Evolutionary conservation across 1,140 invertebrate species (phyloP).

Genomic region (Drosophila oshimai): DNA sequence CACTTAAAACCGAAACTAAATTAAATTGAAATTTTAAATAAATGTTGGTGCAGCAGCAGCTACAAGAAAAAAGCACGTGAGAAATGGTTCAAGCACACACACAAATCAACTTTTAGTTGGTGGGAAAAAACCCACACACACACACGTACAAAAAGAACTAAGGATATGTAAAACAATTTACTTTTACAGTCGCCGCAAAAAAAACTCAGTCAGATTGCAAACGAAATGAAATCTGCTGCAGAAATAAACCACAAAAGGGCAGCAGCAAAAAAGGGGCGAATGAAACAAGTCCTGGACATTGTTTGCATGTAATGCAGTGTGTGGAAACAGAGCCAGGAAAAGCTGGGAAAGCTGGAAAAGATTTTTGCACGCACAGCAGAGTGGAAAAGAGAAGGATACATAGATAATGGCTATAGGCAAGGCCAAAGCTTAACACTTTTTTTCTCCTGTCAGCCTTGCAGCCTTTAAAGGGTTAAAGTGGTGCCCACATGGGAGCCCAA

Average conservation of each 20-base stretch:
- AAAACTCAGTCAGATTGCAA: constrained; percentile 49
- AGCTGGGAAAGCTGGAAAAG: constrained; percentile 40
- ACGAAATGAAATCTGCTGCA: constrained; percentile 74
- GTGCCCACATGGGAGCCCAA: constrained; percentile 6
- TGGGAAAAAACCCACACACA: constrained; percentile 11
- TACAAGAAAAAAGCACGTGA: constrained; percentile 53
- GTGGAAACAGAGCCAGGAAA: constrained; percentile 11
- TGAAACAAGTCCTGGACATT: constrained; percentile 42
- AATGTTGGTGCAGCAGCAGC: constrained; percentile 43
- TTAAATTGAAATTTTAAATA: constrained; percentile 81
- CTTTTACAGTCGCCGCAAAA: constrained; percentile 42
- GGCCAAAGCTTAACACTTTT: constrained; percentile 18
- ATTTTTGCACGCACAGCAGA: constrained; percentile 64
- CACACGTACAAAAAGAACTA: constrained; percentile 4
- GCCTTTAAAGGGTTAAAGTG: constrained; percentile 60
- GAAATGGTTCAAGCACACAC: constrained; percentile 47
- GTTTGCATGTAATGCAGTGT: constrained; percentile 55
- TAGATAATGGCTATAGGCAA: constrained; percentile 36
- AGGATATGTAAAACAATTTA: constrained; percentile 77
- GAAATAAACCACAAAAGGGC: constrained; percentile 60
- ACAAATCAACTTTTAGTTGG: constrained; percentile 49
- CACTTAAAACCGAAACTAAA: constrained; percentile 79
- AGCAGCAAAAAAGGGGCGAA: constrained; percentile 9
- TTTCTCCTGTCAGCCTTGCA: no score
- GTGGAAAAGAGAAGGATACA: not conserved